These are phyloP conservation scores for Trichogramma dendrolimi DNA, from an alignment of 2,888 invertebrate species.

Conservation along the genomic window DNA sequence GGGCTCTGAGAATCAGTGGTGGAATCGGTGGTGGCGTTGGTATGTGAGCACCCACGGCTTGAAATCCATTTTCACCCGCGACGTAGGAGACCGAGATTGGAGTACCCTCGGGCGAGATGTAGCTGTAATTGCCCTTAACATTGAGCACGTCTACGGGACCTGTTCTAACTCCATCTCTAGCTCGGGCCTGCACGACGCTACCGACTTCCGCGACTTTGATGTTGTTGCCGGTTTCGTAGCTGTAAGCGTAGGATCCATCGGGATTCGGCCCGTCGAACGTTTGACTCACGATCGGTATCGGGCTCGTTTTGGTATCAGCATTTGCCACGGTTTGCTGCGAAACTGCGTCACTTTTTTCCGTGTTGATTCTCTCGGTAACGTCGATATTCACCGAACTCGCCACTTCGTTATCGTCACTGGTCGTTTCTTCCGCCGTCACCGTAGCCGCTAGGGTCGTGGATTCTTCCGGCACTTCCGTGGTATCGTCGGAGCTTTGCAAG, in stretches of 20 bases:
- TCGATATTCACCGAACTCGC: no score
- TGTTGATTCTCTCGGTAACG: no score
- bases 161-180: constrained; percentile 28
- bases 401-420: no score
- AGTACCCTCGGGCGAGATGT: constrained; percentile 49
- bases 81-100: constrained; percentile 56
- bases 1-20: constrained; percentile 45
- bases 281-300: constrained; percentile 43
- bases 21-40: constrained; percentile 49
- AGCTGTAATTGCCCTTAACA: constrained; percentile 48
- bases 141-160: constrained; percentile 32
- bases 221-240: constrained; percentile 52
- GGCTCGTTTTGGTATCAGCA: constrained; percentile 25
- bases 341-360: no score
- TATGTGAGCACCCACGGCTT: constrained; percentile 56
- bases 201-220: constrained; percentile 51
- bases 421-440: no score
- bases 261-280: constrained; percentile 46
- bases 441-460: no score
- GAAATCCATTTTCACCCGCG: constrained; percentile 69
- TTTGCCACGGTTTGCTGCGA: no score
- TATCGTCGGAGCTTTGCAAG: no score
- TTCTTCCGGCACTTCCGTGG: no score
- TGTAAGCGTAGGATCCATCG: constrained; percentile 47
- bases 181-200: constrained; percentile 37